A percentile compares a stretch with the other conserved stretches of the same genome.
Conservation (phyloP, 2,888 invertebrate genomes). For the Sturmia bella region DNA sequence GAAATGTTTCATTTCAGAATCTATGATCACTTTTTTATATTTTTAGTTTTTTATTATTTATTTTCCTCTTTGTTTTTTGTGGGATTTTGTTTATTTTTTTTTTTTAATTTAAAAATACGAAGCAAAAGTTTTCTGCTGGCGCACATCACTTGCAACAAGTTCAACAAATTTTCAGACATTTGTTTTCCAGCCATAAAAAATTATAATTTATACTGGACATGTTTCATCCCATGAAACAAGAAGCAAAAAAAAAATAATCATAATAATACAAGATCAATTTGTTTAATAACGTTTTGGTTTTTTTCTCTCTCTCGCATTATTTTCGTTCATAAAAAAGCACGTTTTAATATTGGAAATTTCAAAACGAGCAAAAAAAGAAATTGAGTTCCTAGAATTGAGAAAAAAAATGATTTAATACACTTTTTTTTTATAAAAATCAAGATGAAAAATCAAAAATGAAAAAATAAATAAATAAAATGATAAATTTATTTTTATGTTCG, state of each 20-base stretch:
- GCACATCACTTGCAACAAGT: slow-evolving; percentile 38
- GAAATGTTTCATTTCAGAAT: slow-evolving; percentile 48
- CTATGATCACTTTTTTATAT: slow-evolving; percentile 35
- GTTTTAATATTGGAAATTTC: slow-evolving; percentile 47
- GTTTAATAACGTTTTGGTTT: slow-evolving; percentile 34
- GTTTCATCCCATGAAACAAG: slow-evolving; percentile 22
- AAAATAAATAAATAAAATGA: slow-evolving; percentile 37
- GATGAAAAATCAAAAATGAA: not conserved
- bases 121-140: slow-evolving; percentile 33
- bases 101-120: not conserved
- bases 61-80: slow-evolving; percentile 21
- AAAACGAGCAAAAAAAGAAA: slow-evolving; percentile 28
- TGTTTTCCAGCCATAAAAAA: not conserved
- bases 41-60: slow-evolving; percentile 16
- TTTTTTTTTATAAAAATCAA: slow-evolving; percentile 24
- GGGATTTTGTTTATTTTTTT: slow-evolving; percentile 10
- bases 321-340: slow-evolving; percentile 59
- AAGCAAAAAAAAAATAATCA: not conserved
- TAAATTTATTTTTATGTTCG: slow-evolving; percentile 46
- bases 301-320: slow-evolving; percentile 21
- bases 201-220: slow-evolving; percentile 34
- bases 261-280: slow-evolving; percentile 23
- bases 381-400: slow-evolving; percentile 28
- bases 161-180: slow-evolving; percentile 5
- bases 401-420: slow-evolving; percentile 44